phyloP scores from a whole-genome alignment of 1,140 invertebrate species.

The roundworm (Caenorhabditis elegans) region DNA sequence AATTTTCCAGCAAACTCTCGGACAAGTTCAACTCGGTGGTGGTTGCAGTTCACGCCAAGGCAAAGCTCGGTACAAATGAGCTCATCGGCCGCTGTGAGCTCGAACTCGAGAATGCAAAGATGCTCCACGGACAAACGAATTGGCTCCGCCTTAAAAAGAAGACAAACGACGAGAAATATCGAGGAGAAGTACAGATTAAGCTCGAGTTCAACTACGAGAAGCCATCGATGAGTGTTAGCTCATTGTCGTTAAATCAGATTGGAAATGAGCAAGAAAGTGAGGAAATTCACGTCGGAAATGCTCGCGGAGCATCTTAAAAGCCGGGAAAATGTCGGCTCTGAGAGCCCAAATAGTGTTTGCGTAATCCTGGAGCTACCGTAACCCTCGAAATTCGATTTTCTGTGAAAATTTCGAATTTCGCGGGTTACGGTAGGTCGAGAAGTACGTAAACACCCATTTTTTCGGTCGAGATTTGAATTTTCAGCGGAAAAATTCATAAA shows the following conservation, averaged over 20 bases:
- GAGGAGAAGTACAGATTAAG: conserved; percentile 40
- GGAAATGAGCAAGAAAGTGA: neutral
- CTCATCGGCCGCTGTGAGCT: conserved; percentile 24
- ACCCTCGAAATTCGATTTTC: no score
- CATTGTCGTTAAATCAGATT: conserved; percentile 27
- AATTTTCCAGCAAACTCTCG: conserved; percentile 14
- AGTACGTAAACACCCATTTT: no score
- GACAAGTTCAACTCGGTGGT: conserved; percentile 29
- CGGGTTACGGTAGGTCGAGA: no score
- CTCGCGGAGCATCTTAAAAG: no score
- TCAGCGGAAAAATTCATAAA: no score
- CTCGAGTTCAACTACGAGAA: conserved; percentile 38
- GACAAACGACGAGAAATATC: conserved; percentile 37
- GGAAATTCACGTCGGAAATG: no score
- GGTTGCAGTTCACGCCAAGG: conserved; percentile 13
- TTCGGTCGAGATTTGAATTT: no score
- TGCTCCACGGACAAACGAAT: conserved; percentile 13
- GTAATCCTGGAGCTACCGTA: no score
- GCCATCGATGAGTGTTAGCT: conserved; percentile 23
- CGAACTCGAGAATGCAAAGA: conserved; percentile 16
- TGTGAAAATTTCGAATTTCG: no score
- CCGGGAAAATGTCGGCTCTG: no score
- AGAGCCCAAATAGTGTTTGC: no score
- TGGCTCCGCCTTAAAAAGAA: conserved; percentile 42
- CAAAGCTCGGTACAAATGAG: conserved; percentile 16